These are phyloP conservation scores for Pseudorhiza aurosa DNA, from an alignment of 30 jellyfish, hydroid and myxozoan species.

Conservation along the genomic window DNA sequence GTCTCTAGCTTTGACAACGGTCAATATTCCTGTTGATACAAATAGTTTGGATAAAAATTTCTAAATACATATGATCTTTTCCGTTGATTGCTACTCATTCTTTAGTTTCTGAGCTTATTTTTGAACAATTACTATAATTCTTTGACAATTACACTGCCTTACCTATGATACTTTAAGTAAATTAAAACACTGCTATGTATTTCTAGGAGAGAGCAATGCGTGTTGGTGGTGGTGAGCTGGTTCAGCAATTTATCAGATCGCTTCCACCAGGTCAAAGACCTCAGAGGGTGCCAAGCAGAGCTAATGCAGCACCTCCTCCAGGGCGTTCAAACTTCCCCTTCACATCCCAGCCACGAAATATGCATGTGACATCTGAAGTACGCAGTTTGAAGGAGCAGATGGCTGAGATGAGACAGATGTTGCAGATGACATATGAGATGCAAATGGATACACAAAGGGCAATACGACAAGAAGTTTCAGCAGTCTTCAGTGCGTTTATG, in stretches of 20 bases:
- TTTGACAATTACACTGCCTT: too few species aligned
- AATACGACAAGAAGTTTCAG: slow-evolving; percentile 89
- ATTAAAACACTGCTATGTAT: not conserved
- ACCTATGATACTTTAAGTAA: too few species aligned
- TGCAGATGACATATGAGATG: slow-evolving; percentile 76
- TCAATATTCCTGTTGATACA: too few species aligned
- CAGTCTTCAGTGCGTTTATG: slow-evolving; percentile 81
- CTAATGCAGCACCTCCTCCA: not conserved
- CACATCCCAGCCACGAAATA: slow-evolving; percentile 11
- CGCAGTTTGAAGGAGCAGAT: slow-evolving; percentile 49
- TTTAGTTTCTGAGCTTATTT: too few species aligned
- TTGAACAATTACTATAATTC: too few species aligned
- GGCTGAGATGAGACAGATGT: slow-evolving; percentile 82
- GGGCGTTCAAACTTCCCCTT: not conserved
- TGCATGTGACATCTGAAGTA: slow-evolving; percentile 49
- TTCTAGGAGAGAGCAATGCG: slow-evolving; percentile 54
- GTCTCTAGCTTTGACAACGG: too few species aligned
- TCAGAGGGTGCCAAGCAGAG: not conserved
- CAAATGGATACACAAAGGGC: slow-evolving; percentile 93
- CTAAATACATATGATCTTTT: too few species aligned
- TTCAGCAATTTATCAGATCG: slow-evolving; percentile 70
- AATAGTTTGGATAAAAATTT: too few species aligned
- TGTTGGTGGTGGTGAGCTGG: slow-evolving; percentile 82
- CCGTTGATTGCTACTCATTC: too few species aligned
- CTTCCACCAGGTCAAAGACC: slow-evolving; percentile 50